phyloP scores from a whole-genome alignment of 2,113 vertebrate species.

The Silurus glanis region DNA sequence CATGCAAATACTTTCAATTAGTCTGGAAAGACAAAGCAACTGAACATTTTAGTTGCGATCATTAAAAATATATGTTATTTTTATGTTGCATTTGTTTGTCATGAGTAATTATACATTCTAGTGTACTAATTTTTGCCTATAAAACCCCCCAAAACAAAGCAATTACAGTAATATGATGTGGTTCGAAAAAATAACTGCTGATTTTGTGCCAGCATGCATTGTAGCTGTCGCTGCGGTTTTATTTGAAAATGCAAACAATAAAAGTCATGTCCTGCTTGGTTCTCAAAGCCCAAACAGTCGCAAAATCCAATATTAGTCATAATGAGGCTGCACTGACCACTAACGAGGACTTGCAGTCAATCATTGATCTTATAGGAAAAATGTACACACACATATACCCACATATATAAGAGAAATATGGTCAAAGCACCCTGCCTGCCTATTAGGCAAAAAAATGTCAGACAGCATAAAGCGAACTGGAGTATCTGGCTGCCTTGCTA shows the following conservation, averaged over 20 bases:
- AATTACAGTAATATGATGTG: neutral
- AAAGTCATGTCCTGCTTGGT: constrained; percentile 17
- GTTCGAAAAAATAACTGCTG: neutral
- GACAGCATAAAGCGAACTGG: neutral
- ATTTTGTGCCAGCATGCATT: constrained; percentile 1
- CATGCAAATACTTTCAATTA: constrained; percentile 69
- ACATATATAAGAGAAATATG: constrained; percentile 14
- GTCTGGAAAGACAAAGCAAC: constrained; percentile 67
- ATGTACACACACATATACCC: neutral
- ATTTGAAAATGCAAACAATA: neutral
- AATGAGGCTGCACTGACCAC: constrained; percentile 32
- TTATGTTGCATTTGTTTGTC: neutral
- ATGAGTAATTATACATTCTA: neutral
- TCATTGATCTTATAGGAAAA: constrained; percentile 21
- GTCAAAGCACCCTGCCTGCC: neutral
- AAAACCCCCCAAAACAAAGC: too few relatives aligned
- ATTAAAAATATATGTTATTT: neutral
- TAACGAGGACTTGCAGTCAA: constrained; percentile 20
- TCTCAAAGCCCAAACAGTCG: constrained; percentile 1
- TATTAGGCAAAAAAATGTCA: neutral
- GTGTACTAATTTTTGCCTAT: neutral
- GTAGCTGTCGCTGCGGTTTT: neutral
- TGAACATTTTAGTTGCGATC: neutral
- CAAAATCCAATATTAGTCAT: constrained; percentile 20
- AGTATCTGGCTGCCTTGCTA: constrained; percentile 75